Percentiles rank a stretch among this genome's conserved stretches.
These are phyloP conservation scores for Choreutis nemorana DNA, from an alignment of 2,888 invertebrate species.

Conservation along the genomic window DNA sequence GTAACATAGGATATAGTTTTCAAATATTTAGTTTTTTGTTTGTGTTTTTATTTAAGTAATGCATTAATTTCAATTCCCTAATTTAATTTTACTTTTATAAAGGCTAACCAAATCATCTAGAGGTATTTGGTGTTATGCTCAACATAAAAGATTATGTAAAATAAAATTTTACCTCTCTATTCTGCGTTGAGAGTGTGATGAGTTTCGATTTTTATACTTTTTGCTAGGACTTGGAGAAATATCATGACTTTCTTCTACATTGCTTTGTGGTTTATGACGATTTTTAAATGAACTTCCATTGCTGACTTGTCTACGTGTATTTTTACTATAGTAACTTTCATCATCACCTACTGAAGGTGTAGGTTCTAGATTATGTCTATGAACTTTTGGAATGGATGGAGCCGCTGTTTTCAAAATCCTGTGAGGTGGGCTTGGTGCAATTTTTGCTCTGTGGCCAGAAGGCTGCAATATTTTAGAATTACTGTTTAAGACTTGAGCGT, in stretches of 20 bases:
- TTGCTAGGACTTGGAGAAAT: constrained; percentile 37
- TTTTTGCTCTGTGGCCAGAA: constrained; percentile 66
- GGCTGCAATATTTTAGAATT: constrained; percentile 72
- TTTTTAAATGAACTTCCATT: constrained; percentile 66
- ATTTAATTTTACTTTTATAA: too few species aligned
- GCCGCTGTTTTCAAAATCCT: constrained; percentile 81
- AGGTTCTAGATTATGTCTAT: constrained; percentile 70
- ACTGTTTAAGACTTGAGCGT: constrained; percentile 86
- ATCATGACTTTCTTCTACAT: constrained; percentile 42
- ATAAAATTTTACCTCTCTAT: constrained; percentile 43
- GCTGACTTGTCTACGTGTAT: constrained; percentile 59
- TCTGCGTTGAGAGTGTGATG: constrained; percentile 35
- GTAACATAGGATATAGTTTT: too few species aligned
- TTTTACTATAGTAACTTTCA: constrained; percentile 64
- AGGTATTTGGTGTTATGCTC: too few species aligned
- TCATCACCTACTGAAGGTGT: constrained; percentile 70
- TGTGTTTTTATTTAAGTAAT: too few species aligned
- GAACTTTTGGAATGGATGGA: constrained; percentile 63
- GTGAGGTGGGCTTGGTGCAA: constrained; percentile 71
- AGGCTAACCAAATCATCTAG: too few species aligned
- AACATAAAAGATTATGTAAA: neutral
- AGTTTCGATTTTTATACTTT: constrained; percentile 53
- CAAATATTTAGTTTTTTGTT: too few species aligned
- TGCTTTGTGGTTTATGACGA: constrained; percentile 50
- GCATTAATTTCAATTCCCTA: too few species aligned